Evolutionary conservation across 2,888 invertebrate species (phyloP).

Genomic region (Villa cingulata): DNA sequence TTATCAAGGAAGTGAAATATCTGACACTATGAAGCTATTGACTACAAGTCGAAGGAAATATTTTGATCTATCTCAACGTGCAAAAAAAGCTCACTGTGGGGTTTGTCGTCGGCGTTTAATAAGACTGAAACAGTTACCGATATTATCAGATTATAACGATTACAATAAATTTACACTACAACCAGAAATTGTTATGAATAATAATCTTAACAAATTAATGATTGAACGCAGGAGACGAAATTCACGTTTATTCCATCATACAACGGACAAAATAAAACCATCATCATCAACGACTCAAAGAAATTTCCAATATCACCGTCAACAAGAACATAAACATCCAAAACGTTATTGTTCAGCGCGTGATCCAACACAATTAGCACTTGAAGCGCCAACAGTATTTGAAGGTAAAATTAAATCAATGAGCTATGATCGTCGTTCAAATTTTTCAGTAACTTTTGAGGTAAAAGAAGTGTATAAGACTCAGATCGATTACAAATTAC

Average conservation of each 20-base stretch:
- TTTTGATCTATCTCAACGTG: slow-evolving; percentile 4
- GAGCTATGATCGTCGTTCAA: slow-evolving; percentile 42
- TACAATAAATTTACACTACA: slow-evolving; percentile 3
- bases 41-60: neutral
- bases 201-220: slow-evolving; percentile 10
- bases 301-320: slow-evolving; percentile 15
- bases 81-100: slow-evolving; percentile 8
- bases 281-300: slow-evolving; percentile 1
- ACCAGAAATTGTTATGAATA: neutral
- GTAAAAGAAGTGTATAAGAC: slow-evolving; percentile 50
- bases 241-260: slow-evolving; percentile 10
- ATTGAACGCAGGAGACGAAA: slow-evolving; percentile 10
- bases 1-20: neutral
- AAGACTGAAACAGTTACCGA: slow-evolving; percentile 7
- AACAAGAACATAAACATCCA: slow-evolving; percentile 20
- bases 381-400: slow-evolving; percentile 50
- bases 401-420: slow-evolving; percentile 51
- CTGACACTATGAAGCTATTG: neutral
- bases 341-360: slow-evolving; percentile 44
- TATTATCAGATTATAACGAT: slow-evolving; percentile 2
- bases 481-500: slow-evolving; percentile 34
- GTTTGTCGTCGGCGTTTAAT: slow-evolving; percentile 10
- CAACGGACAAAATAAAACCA: slow-evolving; percentile 14
- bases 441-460: slow-evolving; percentile 53
- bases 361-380: slow-evolving; percentile 51